These are phyloP conservation scores for Caenorhabditis zanzibari DNA, from an alignment of 2,888 invertebrate genomes.

Conservation along the genomic window DNA sequence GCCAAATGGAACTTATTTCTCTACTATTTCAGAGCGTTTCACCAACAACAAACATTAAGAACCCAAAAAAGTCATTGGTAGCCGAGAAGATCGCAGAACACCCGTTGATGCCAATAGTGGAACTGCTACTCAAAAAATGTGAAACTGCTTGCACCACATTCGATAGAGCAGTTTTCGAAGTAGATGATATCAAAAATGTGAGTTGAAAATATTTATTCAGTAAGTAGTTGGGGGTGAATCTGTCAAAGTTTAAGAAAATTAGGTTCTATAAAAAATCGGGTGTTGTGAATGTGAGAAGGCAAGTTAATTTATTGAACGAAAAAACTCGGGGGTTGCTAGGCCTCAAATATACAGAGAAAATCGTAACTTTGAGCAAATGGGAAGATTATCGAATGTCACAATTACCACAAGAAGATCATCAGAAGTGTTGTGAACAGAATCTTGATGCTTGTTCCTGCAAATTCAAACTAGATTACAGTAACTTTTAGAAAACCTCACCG, in stretches of 20 bases:
- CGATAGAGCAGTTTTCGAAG: conserved; percentile 44
- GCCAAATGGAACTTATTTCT: conserved; percentile 34
- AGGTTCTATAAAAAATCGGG: not conserved
- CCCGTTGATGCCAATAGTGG: conserved; percentile 66
- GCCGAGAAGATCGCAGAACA: conserved; percentile 50
- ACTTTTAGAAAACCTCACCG: conserved; percentile 8
- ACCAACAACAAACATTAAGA: conserved; percentile 34
- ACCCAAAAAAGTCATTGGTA: not conserved
- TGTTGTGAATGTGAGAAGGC: conserved; percentile 43
- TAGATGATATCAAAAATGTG: conserved; percentile 65
- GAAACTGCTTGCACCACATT: conserved; percentile 49
- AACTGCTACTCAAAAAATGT: conserved; percentile 61
- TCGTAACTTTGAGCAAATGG: conserved; percentile 35
- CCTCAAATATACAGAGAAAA: conserved; percentile 64
- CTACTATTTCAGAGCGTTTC: conserved; percentile 30
- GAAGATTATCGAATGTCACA: not conserved
- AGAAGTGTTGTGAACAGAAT: conserved; percentile 10
- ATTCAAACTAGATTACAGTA: not conserved
- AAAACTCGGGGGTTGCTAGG: conserved; percentile 20
- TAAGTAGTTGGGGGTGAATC: conserved; percentile 5
- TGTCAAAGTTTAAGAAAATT: not conserved
- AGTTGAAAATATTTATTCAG: conserved; percentile 45
- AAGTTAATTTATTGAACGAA: conserved; percentile 38
- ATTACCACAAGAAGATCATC: conserved; percentile 25
- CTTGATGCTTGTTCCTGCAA: conserved; percentile 21